Percentiles rank a stretch among this genome's conserved stretches.
phyloP scores from a whole-genome alignment of 1,140 invertebrate species.

The Anagrus nilaparvatae region DNA sequence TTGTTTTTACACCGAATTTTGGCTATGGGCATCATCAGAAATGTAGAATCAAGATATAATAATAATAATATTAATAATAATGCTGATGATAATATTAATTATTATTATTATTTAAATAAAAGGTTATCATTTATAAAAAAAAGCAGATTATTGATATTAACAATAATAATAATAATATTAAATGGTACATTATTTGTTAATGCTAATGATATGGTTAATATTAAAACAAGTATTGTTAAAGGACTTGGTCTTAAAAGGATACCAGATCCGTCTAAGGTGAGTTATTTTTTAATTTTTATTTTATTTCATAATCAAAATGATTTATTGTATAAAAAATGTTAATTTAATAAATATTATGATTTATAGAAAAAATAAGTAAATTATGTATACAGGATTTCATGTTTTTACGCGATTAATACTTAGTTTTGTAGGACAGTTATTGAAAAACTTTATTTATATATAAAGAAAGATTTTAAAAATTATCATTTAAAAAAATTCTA shows the following conservation, averaged over 20 bases:
- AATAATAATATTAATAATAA: neutral
- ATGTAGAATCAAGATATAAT: neutral
- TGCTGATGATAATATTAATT: neutral
- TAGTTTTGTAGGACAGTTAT: no score
- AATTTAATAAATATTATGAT: no score
- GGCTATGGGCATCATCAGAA: neutral
- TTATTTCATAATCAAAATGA: no score
- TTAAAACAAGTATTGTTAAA: constrained; percentile 37
- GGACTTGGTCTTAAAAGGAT: constrained; percentile 38
- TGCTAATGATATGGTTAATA: constrained; percentile 30
- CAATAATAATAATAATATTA: constrained; percentile 12
- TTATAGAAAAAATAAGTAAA: no score
- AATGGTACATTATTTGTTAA: constrained; percentile 12
- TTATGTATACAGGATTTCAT: no score
- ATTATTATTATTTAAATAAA: constrained; percentile 1
- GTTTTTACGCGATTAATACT: no score
- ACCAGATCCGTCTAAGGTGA: constrained; percentile 40
- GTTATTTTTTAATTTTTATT: no score
- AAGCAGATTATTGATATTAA: constrained; percentile 5
- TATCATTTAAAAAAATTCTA: no score
- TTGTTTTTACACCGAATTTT: no score
- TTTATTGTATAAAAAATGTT: no score
- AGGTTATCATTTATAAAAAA: constrained; percentile 3
- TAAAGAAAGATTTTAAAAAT: no score
- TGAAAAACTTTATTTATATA: no score